These are phyloP conservation scores for Simalia tracyae DNA, from an alignment of 2,797 vertebrate genomes.

Conservation along the genomic window DNA sequence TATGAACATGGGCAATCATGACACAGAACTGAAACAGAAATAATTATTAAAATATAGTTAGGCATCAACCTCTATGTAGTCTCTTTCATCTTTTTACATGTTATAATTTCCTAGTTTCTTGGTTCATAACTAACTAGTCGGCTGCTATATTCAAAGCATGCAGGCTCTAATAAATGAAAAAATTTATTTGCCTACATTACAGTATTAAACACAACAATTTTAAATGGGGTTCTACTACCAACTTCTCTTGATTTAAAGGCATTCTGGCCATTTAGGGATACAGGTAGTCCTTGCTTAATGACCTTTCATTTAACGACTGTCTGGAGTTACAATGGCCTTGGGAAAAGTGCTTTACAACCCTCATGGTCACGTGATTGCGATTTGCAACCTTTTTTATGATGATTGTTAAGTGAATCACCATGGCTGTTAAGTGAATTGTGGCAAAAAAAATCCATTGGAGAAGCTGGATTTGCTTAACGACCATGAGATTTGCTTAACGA, in stretches of 20 bases:
- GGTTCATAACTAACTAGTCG: not conserved
- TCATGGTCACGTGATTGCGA: too few relatives aligned
- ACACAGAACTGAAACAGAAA: not conserved
- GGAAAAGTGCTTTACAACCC: too few relatives aligned
- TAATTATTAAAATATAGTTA: not conserved
- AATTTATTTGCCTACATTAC: not conserved
- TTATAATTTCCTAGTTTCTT: not conserved
- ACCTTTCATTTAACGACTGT: too few relatives aligned
- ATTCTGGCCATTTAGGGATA: not conserved
- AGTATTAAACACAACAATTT: not conserved
- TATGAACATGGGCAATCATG: not conserved
- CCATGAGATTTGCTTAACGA: too few relatives aligned
- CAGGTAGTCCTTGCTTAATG: not conserved
- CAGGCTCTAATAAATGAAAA: not conserved
- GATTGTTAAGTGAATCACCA: too few relatives aligned
- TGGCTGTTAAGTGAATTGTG: too few relatives aligned
- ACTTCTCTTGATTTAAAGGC: not conserved
- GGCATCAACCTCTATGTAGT: not conserved
- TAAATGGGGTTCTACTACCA: not conserved
- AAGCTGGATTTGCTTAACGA: too few relatives aligned
- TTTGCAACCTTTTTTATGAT: too few relatives aligned
- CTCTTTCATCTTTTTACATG: not conserved
- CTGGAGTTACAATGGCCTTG: too few relatives aligned
- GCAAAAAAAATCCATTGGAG: too few relatives aligned
- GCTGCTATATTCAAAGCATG: not conserved